Base-by-base conservation (phyloP, 2,888 invertebrate genomes). In the Phaonia tiefii region DNA sequence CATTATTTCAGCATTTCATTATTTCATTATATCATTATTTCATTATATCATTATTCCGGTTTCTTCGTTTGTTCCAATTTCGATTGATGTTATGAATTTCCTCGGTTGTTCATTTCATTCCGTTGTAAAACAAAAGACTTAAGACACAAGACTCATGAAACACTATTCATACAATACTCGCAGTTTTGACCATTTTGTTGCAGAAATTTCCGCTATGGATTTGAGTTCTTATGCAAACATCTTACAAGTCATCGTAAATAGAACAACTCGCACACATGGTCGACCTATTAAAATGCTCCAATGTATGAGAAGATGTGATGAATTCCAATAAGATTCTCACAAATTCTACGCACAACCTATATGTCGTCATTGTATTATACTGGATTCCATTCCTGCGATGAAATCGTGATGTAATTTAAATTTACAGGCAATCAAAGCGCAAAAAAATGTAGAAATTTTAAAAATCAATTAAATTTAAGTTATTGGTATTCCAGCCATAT, bases 381-480 rank as follows among this genome's bases (percentile, higher is more conserved):
- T 20, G 20, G 2, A 20, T 51, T 22, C 1, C 51, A 22, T 10
- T 20, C 31, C n/a, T n/a, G n/a, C 31, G 31, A 31, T 31, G 37
- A 20, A 69, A 69, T 69, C 67, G 67, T 69, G 67, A 69, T 69
- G 67, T 51, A 69, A 69, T 69, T 78, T 49, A 58, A 67, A 75
- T 49, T 58, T 58, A 75, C 58, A 67, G 20, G 13, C 17, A 10
- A 67, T 58, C 20, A 13, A 31, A 56, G 4, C 7, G n/a, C 49
- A 67, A 51, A 17, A n/a, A 31, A 49, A 66, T 11, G 31, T 7
- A 42, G 22, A 70, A 31, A 60, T 26, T 49, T 46, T 71, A 46
- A 63, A 49, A 39, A 71, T 31, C 71, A 71, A 60, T 58, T 49
- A 60, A 71, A 51, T 72, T 25, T 39, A 31, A n/a, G 44, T 71